Evolutionary conservation across 2,797 vertebrate species (phyloP).

Genomic region (Lepus townsendii): DNA sequence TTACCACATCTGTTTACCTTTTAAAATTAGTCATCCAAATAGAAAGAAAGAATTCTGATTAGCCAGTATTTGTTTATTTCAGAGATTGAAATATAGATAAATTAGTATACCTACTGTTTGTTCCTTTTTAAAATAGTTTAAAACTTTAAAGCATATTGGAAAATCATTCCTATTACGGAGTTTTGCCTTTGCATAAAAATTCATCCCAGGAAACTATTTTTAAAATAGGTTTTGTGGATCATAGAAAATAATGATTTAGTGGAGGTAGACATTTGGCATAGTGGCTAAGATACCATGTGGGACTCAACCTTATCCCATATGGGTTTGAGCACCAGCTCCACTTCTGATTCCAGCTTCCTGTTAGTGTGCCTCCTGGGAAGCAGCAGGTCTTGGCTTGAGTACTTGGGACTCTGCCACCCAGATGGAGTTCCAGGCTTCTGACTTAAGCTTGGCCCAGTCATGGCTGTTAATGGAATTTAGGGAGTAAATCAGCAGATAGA

Average conservation of each 20-base stretch:
- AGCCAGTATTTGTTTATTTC: constrained; percentile 28
- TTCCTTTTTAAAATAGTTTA: constrained; percentile 37
- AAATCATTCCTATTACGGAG: constrained; percentile 14
- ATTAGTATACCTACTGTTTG: neutral
- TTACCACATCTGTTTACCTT: neutral
- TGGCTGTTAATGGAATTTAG: too few species aligned
- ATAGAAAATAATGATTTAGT: neutral
- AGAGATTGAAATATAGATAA: constrained; percentile 22
- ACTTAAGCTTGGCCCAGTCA: too few species aligned
- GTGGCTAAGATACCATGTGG: too few species aligned
- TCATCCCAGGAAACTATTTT: neutral
- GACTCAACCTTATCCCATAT: too few species aligned
- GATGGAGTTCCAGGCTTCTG: too few species aligned
- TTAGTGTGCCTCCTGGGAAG: too few species aligned
- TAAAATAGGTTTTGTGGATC: constrained; percentile 19
- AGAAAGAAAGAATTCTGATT: constrained; percentile 22
- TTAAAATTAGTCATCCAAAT: constrained; percentile 23
- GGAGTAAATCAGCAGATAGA: too few species aligned
- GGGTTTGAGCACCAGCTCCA: too few species aligned
- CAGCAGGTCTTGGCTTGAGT: too few species aligned
- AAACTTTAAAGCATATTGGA: constrained; percentile 46
- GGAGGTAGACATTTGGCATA: too few species aligned
- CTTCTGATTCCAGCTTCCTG: too few species aligned
- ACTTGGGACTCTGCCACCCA: too few species aligned
- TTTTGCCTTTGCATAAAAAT: constrained; percentile 20